Conservation (phyloP, 2,113 vertebrate genomes). For the human (Homo sapiens) region GRCh38 chr5:8275501-8276000, state of each 20-base stretch:
- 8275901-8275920: too few relatives aligned
- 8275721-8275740: not conserved
- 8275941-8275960: not conserved
- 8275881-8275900: accelerated
- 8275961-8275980: not conserved
- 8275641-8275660: accelerated
- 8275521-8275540: not conserved
- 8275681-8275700: too few relatives aligned
- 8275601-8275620: not conserved
- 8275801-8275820: too few relatives aligned
- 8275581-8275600: not conserved
- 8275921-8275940: not conserved
- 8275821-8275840: accelerated
- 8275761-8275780: too few relatives aligned
- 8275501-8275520: not conserved
- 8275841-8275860: too few relatives aligned
- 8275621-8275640: too few relatives aligned
- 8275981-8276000: accelerated
- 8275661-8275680: accelerated
- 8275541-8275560: not conserved
- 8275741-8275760: not conserved
- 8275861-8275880: too few relatives aligned
- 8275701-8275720: not conserved
- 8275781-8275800: accelerated
- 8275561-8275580: accelerated